Base-by-base conservation (phyloP, 2,888 invertebrate genomes). In the Opisthograptis luteolata region DNA sequence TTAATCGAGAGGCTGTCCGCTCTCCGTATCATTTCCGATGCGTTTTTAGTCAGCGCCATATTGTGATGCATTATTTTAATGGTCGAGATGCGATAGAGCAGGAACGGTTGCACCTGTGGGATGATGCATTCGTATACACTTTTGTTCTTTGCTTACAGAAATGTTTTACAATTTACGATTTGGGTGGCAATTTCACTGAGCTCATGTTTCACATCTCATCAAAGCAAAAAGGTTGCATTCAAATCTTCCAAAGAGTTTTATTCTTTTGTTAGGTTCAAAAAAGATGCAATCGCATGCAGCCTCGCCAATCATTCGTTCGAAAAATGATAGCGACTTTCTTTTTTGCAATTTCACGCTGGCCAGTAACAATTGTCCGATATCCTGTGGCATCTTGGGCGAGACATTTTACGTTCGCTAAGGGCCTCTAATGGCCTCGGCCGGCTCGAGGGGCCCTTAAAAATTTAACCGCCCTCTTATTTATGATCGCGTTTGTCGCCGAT, bases 401-500 rank as follows among this genome's bases (percentile, higher is more conserved):
- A 58, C 81, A 79, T 73, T 64, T 57, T 58, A 59, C 57, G 52
- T 48, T 52, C 79, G 76, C 81, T 87, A 87, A 87, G 87, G 87
- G 87, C 68, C 89, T 79, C 81, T 88, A 88, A 88, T 87, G 79
- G 88, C 79, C 72, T 64, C 76, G 71, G 63, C 73, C 68, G 74
- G 14, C 50, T 30, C 50, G 20, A 45, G 50, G 70, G 82, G 68
- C 82, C 87, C 86, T 88, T 87, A 85, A 87, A 88, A 86, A 85
- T 87, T 89, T 84, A 86, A 86, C 80, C 78, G 65, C 73, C 76
- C 76, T 81, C 81, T 88, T 87, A 87, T 88, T 88, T 89, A 88
- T 84, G 71, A 66, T 73, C 74, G 60, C 80, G 76, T 81, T 84
- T 56, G 60, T 60, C 40, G 44, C 40, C 43, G 42, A 41, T 47